These are phyloP conservation scores for Odontocerum albicorne DNA, from an alignment of 2,888 invertebrate species.

Conservation along the genomic window DNA sequence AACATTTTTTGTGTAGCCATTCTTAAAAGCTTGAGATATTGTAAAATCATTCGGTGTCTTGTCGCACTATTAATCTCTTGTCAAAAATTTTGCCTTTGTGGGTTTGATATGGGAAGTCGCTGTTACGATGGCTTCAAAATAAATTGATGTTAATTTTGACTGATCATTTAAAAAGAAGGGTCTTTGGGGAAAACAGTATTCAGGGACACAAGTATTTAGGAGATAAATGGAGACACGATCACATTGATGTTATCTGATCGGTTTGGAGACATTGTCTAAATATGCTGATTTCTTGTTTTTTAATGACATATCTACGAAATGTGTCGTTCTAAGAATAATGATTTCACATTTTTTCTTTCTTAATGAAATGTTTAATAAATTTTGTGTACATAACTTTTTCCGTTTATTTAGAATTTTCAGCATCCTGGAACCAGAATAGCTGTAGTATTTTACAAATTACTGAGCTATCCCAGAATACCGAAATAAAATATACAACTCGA, in stretches of 20 bases:
- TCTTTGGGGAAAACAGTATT: background rate
- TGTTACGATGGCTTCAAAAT: background rate
- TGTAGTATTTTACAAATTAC: no score
- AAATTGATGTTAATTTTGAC: constrained; percentile 4
- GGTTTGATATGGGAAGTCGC: background rate
- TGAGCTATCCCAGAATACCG: no score
- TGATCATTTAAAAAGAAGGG: constrained; percentile 13
- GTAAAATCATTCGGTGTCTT: constrained; percentile 26
- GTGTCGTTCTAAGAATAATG: no score
- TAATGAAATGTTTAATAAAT: no score
- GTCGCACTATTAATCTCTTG: constrained; percentile 28
- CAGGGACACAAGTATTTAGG: constrained; percentile 13
- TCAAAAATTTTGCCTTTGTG: constrained; percentile 19
- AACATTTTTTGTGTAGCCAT: constrained; percentile 28
- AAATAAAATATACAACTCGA: no score
- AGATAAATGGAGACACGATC: constrained; percentile 7
- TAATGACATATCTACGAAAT: no score
- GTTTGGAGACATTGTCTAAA: no score
- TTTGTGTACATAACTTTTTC: no score
- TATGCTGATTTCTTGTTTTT: no score
- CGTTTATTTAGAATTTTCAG: no score
- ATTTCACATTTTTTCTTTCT: no score
- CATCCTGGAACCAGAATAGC: no score
- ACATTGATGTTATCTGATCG: background rate
- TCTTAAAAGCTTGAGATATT: constrained; percentile 27